A percentile compares a stretch with the other conserved stretches of the same genome.
phyloP scores from a whole-genome alignment of 2,113 vertebrate species.

The Odontesthes bonariensis region DNA sequence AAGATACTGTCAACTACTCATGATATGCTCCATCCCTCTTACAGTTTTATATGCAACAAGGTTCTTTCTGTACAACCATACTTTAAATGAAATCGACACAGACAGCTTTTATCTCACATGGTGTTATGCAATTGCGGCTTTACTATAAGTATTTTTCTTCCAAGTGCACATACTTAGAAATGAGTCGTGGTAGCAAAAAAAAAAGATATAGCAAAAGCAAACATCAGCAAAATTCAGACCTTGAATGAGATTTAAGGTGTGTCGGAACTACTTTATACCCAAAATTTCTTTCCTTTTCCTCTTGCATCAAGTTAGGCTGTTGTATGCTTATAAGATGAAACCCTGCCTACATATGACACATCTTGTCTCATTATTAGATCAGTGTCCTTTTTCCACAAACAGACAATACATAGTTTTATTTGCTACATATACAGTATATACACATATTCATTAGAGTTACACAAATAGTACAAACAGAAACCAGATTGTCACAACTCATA shows the following conservation, averaged over 20 bases:
- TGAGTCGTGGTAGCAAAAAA: conserved; percentile 16
- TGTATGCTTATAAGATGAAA: neutral
- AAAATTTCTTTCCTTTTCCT: neutral
- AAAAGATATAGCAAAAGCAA: conserved; percentile 18
- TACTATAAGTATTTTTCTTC: neutral
- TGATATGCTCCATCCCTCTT: conserved; percentile 27
- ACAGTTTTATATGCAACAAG: neutral
- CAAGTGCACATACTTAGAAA: neutral
- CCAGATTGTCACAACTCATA: neutral
- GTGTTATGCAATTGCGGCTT: conserved; percentile 24
- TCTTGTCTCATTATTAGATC: neutral
- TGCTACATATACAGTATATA: too few relatives aligned
- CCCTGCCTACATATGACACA: neutral
- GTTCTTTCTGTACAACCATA: neutral
- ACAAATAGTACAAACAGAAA: too few relatives aligned
- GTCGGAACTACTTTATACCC: neutral
- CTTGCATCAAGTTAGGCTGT: neutral
- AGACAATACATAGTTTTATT: too few relatives aligned
- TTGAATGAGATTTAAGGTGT: conserved; percentile 2
- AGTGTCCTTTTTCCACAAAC: neutral
- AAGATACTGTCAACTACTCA: conserved; percentile 39
- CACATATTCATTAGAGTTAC: too few relatives aligned
- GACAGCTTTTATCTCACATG: conserved; percentile 34
- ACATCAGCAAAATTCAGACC: neutral
- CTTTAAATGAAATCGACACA: conserved; percentile 18